A percentile compares a stretch with the other conserved stretches of the same genome.
Conservation (phyloP, 1,140 invertebrate genomes). For the Hetaerina americana region DNA sequence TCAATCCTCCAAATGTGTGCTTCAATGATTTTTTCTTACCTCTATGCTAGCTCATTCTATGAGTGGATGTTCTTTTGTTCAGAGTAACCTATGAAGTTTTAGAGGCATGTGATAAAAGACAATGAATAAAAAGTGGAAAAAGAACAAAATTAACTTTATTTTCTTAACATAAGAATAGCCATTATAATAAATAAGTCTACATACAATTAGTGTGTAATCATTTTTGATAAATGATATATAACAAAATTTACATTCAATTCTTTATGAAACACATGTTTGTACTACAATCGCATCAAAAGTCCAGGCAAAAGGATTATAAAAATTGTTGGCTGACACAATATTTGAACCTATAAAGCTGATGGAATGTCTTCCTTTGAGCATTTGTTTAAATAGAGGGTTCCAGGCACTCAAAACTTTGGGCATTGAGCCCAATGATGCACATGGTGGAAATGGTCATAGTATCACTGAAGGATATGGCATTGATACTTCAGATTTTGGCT, state of each 20-base stretch:
- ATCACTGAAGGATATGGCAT: background rate
- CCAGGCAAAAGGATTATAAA: background rate
- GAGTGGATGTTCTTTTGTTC: too few species aligned
- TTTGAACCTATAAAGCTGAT: background rate
- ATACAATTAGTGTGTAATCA: background rate
- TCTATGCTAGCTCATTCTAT: too few species aligned
- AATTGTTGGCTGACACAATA: background rate
- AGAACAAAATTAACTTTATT: background rate
- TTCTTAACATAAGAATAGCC: background rate
- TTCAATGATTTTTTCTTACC: too few species aligned
- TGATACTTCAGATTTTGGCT: background rate
- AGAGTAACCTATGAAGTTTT: too few species aligned
- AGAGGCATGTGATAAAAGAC: too few species aligned
- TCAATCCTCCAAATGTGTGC: too few species aligned
- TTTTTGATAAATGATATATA: background rate
- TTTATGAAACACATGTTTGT: background rate
- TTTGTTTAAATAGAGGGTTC: background rate
- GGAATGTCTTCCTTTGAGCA: background rate
- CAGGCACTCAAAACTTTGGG: background rate
- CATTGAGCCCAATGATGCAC: background rate
- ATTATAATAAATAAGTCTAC: constrained; percentile 1
- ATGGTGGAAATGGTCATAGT: background rate
- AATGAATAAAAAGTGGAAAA: too few species aligned
- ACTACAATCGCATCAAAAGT: background rate
- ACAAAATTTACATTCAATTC: background rate